Base-by-base conservation (phyloP, 2,888 invertebrate genomes). In the Yponomeuta evonymella region DNA sequence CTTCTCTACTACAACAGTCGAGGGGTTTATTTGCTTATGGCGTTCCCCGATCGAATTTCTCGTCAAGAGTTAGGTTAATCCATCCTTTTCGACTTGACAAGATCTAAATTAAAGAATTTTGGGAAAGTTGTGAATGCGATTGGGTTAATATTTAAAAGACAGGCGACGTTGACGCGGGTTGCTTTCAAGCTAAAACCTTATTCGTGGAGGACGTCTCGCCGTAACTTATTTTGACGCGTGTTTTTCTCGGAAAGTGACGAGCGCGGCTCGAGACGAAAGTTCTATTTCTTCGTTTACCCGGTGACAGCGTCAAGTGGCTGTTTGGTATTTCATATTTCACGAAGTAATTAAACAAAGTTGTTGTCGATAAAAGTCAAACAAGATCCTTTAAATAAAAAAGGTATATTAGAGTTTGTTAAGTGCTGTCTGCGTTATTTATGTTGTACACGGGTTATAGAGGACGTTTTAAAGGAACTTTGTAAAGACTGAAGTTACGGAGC, bases 161-260 rank as follows among this genome's bases (percentile, higher is more conserved):
- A 12, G 51, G 51, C 4, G 51, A 58, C 51, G 51, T 58, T 58
- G 51, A 58, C 51, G 15, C 51, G 51, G 51, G 51, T 58, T 12
- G 51, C 51, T 58, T 58, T 58, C 15, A 58, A 15, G 51, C 51
- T 9, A 58, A 58, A 58, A 58, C 51, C 51, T 58, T 15, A 58
- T 58, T 58, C 12, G 15, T 58, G 15, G 51, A 58, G 12, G 51
- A 58, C 51, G 12, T 58, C 51, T 58, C 12, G 51, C 51, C 15
- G 51, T 15, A 15, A 58, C 15, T 15, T 58, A 58, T 58, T 58
- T 58, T 8, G 43, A 43, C 67, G 67, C 36, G 30, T 72, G 71
- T 67, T 66, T 71, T 71, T 72, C 70, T 73, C 67, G 65, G 51
- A 70, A 67, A 58, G n/a, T 43, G 30, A 43, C 58, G 33, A 64